Evolutionary conservation across 2,888 invertebrate genomes (phyloP), one percentile per base, ranked within the genome.

Genomic region (Bugulina stolonifera): DNA sequence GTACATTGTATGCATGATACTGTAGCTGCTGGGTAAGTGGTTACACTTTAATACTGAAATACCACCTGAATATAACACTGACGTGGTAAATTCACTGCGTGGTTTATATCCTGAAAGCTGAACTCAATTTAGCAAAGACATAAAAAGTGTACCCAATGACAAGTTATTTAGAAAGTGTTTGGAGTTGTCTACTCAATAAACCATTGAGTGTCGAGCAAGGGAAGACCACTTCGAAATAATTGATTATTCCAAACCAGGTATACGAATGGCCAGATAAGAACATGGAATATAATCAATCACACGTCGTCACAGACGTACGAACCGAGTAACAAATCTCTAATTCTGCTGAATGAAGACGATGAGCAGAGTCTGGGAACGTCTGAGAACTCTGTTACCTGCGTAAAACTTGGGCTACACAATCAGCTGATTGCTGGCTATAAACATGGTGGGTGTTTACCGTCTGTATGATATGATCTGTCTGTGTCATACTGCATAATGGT

Each of bases 11-110:
- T 52, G 64, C 72, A 75, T 10, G 73, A 77, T 29, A 73, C 72
- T 1, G 75, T 81, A 18, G 79, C 79, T 1, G 80, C 81, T 58
- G 82, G 81, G 82, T 82, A 76, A 75, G 79, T n/a, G n/a, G n/a
- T n/a, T n/a, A n/a, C n/a, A n/a, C n/a, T n/a, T n/a, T n/a, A n/a
- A n/a, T n/a, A n/a, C n/a, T n/a, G n/a, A n/a, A n/a, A n/a, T n/a
- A n/a, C n/a, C n/a, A n/a, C n/a, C n/a, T n/a, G n/a, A n/a, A n/a
- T n/a, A n/a, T n/a, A n/a, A n/a, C n/a, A n/a, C n/a, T n/a, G n/a
- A n/a, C n/a, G n/a, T n/a, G n/a, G n/a, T n/a, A n/a, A n/a, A n/a
- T n/a, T n/a, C n/a, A n/a, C n/a, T n/a, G n/a, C n/a, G n/a, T n/a
- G n/a, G n/a, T n/a, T n/a, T n/a, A n/a, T n/a, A n/a, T n/a, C n/a